Evolutionary conservation across 2,113 vertebrate species (phyloP).

Genomic region (Aix galericulata): DNA sequence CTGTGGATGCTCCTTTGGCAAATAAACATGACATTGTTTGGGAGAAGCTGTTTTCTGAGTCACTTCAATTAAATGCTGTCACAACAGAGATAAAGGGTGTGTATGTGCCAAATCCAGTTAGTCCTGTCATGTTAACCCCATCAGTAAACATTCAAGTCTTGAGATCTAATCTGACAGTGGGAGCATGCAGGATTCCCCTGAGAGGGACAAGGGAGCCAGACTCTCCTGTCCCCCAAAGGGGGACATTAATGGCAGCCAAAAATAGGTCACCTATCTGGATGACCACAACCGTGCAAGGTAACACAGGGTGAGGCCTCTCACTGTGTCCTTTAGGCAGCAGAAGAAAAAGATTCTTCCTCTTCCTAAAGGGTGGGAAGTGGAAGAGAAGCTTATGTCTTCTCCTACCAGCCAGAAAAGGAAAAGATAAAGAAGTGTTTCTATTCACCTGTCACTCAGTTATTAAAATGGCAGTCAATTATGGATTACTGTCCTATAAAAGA

Average conservation of each 20-base stretch:
- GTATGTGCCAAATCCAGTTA: conserved; percentile 47
- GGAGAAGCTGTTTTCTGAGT: conserved; percentile 43
- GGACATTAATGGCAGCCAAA: neutral
- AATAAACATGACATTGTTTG: conserved; percentile 5
- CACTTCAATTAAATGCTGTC: conserved; percentile 63
- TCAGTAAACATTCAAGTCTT: neutral
- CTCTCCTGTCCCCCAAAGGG: neutral
- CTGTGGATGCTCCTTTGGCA: neutral
- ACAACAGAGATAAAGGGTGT: conserved; percentile 65
- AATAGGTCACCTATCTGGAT: neutral
- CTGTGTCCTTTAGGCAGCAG: neutral
- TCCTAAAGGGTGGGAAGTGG: neutral
- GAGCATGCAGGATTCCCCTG: neutral
- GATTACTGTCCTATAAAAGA: neutral
- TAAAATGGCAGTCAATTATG: neutral
- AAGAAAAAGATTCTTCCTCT: neutral
- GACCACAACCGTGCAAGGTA: neutral
- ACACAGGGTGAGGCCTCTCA: neutral
- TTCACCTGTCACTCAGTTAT: neutral
- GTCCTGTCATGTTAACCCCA: conserved; percentile 21
- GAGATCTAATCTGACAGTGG: conserved; percentile 22
- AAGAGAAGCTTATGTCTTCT: neutral
- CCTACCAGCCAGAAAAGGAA: neutral
- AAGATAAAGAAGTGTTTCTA: neutral
- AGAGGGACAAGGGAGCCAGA: neutral